These are phyloP conservation scores for Halocaridina rubra DNA, from an alignment of 2,888 invertebrate genomes.

Conservation along the genomic window DNA sequence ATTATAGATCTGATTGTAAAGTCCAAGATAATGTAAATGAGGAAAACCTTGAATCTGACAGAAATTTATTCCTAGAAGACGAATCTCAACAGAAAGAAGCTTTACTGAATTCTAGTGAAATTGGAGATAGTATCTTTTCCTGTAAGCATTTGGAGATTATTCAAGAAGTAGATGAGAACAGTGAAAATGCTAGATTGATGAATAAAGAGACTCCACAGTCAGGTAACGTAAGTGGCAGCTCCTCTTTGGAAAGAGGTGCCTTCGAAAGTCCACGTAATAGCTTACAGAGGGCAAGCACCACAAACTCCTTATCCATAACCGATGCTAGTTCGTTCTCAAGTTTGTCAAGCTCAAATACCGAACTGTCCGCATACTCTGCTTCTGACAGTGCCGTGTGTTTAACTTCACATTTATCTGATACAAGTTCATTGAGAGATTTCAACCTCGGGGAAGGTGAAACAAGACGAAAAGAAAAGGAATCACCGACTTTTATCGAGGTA, in stretches of 20 bases:
- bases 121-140: not conserved
- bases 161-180: conserved; percentile 49
- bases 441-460: conserved; percentile 25
- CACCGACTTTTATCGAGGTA: conserved; percentile 48
- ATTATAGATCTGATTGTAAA: not conserved
- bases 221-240: conserved; percentile 46
- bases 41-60: not conserved
- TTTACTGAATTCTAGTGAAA: not conserved
- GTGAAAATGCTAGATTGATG: conserved; percentile 25
- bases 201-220: conserved; percentile 26
- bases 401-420: conserved; percentile 39
- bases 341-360: conserved; percentile 49
- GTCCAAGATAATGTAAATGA: not conserved
- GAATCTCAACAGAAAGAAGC: conserved; percentile 48
- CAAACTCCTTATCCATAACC: conserved; percentile 45
- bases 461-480: conserved; percentile 50
- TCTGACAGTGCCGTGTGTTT: conserved; percentile 52
- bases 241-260: conserved; percentile 36
- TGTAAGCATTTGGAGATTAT: conserved; percentile 41
- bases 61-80: not conserved
- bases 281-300: conserved; percentile 42
- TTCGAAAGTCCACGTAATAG: conserved; percentile 32
- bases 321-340: conserved; percentile 55
- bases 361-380: conserved; percentile 41
- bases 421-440: conserved; percentile 37